phyloP scores from a whole-genome alignment of 2,888 invertebrate genomes.

The Temnothorax rugatulus region DNA sequence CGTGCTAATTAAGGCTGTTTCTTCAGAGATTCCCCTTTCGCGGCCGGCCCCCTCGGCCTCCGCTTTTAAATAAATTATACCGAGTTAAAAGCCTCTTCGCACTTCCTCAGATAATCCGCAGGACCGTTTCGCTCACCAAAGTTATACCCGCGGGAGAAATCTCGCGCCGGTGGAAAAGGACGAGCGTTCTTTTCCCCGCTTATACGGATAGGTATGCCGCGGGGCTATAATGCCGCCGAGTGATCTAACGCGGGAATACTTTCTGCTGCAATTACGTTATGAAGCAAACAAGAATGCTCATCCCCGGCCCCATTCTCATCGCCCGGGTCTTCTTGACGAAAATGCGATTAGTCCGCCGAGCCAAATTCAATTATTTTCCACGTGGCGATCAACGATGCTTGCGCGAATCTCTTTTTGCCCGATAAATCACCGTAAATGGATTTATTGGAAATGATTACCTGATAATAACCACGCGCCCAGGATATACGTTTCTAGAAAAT shows the following conservation, averaged over 20 bases:
- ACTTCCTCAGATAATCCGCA: slow-evolving; percentile 77
- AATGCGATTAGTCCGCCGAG: slow-evolving; percentile 30
- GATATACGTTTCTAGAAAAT: background rate
- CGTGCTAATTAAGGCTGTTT: slow-evolving; percentile 76
- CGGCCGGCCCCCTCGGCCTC: slow-evolving; percentile 38
- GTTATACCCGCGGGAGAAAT: slow-evolving; percentile 65
- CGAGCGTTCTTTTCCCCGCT: slow-evolving; percentile 54
- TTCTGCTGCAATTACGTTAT: slow-evolving; percentile 52
- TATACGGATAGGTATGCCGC: slow-evolving; percentile 38
- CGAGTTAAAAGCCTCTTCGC: slow-evolving; percentile 77
- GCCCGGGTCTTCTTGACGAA: slow-evolving; percentile 29
- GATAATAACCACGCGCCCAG: background rate
- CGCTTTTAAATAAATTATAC: slow-evolving; percentile 78
- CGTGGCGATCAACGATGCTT: background rate
- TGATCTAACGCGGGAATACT: slow-evolving; percentile 57
- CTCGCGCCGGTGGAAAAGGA: slow-evolving; percentile 56
- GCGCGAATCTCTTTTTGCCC: background rate
- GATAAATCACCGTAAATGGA: slow-evolving; percentile 19
- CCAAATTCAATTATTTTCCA: slow-evolving; percentile 30
- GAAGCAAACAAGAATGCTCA: slow-evolving; percentile 35
- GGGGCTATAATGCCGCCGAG: slow-evolving; percentile 60
- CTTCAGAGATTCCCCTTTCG: slow-evolving; percentile 72
- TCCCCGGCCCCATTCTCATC: background rate
- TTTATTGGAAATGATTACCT: slow-evolving; percentile 18
- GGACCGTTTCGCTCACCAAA: slow-evolving; percentile 66